Percentiles rank a stretch among this genome's conserved stretches.
Conservation (phyloP, 2,113 vertebrate species). For the Callaeas wilsoni region DNA sequence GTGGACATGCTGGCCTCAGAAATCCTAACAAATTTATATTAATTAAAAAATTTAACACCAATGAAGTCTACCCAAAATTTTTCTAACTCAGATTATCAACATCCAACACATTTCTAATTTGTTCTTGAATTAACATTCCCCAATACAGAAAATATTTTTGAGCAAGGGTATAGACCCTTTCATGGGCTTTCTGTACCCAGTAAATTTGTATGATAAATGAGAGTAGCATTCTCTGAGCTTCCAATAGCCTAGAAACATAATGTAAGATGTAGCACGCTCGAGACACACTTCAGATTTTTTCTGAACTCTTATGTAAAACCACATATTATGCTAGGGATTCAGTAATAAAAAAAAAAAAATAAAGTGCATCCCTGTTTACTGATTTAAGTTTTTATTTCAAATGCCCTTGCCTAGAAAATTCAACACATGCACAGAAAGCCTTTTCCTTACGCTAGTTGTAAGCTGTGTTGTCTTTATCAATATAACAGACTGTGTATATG, state of each 20-base stretch:
- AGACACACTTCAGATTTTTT: neutral
- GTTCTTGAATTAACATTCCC: neutral
- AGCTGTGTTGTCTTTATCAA: neutral
- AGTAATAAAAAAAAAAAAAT: neutral
- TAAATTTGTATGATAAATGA: neutral
- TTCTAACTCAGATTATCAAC: neutral
- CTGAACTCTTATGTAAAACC: neutral
- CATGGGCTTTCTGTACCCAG: neutral
- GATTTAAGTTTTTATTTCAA: neutral
- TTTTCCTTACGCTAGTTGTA: neutral
- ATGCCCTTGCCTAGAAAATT: neutral
- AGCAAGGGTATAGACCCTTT: neutral
- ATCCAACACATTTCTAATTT: neutral
- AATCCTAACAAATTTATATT: neutral
- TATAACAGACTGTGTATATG: neutral
- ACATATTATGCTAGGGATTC: neutral
- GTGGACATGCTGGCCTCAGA: neutral
- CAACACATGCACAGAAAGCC: neutral
- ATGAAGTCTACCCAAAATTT: neutral
- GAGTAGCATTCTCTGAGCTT: neutral
- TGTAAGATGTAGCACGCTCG: accelerated
- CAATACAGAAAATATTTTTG: neutral
- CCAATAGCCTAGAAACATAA: neutral
- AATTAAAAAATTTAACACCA: neutral
- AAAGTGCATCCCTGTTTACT: neutral